A percentile compares a stretch with the other conserved stretches of the same genome.
phyloP scores from a whole-genome alignment of 2,888 invertebrate genomes.

The Drosophila rubida region DNA sequence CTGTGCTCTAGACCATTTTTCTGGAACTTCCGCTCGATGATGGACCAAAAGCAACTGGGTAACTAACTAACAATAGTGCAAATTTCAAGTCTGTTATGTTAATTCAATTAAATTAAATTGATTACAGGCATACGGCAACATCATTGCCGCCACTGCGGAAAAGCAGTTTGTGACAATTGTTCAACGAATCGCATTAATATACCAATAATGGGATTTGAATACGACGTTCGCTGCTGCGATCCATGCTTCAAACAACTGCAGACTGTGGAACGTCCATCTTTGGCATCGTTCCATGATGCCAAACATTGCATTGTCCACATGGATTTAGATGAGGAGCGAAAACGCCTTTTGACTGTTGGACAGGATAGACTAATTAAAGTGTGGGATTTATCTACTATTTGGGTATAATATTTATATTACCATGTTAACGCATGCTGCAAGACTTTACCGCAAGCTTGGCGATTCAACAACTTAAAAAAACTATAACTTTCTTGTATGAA shows the following conservation, averaged over 20 bases:
- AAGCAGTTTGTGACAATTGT: slow-evolving; percentile 97
- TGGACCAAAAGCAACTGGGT: slow-evolving; percentile 96
- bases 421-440: slow-evolving; percentile 10
- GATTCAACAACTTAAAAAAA: slow-evolving; percentile 31
- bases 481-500: slow-evolving; percentile 44
- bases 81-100: background rate
- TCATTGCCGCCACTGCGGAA: slow-evolving; percentile 97
- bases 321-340: slow-evolving; percentile 95
- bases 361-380: slow-evolving; percentile 97
- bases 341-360: slow-evolving; percentile 95
- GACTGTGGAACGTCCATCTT: slow-evolving; percentile 94
- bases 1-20: slow-evolving; percentile 98
- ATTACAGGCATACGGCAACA: slow-evolving; percentile 90
- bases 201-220: slow-evolving; percentile 99
- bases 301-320: slow-evolving; percentile 96
- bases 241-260: slow-evolving; percentile 93
- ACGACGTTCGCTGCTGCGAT: slow-evolving; percentile 97
- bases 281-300: slow-evolving; percentile 98
- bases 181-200: slow-evolving; percentile 94
- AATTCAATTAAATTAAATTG: background rate
- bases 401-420: slow-evolving; percentile 67
- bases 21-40: slow-evolving; percentile 99
- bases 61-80: slow-evolving; percentile 54
- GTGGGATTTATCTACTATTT: slow-evolving; percentile 92
- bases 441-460: slow-evolving; percentile 14